These are phyloP conservation scores for Molanna angustata DNA, from an alignment of 2,888 invertebrate genomes.

Conservation along the genomic window DNA sequence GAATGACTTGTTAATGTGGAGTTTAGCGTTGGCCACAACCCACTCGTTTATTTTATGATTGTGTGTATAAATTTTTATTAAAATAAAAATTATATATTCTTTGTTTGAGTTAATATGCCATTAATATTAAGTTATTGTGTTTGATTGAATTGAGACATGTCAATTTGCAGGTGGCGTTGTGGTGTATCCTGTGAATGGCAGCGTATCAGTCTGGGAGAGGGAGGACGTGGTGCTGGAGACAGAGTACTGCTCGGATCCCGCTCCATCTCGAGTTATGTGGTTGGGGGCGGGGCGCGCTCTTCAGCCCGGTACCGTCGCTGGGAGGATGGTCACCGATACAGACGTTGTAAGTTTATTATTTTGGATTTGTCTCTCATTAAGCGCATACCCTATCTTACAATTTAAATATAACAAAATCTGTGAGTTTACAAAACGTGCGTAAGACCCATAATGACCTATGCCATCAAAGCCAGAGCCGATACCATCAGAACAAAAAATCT, in stretches of 20 bases:
- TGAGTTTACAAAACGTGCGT: no score
- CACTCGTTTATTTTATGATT: no score
- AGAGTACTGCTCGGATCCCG: constrained; percentile 17
- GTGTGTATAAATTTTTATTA: background rate
- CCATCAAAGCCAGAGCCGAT: no score
- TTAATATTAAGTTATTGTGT: no score
- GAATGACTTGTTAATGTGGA: no score
- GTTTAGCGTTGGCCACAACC: no score
- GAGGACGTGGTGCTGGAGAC: constrained; percentile 12
- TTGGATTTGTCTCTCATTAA: no score
- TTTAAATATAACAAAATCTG: no score
- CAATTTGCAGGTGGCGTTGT: constrained; percentile 8
- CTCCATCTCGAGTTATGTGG: constrained; percentile 21
- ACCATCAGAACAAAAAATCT: no score
- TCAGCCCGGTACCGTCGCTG: constrained; percentile 1
- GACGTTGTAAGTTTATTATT: constrained; percentile 8
- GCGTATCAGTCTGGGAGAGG: constrained; percentile 9
- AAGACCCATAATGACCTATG: no score
- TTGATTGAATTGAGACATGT: no score
- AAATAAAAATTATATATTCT: background rate
- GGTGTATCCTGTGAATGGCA: constrained; percentile 12
- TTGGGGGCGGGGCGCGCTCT: constrained; percentile 20
- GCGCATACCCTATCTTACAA: no score
- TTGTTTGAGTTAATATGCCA: background rate
- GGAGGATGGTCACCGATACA: constrained; percentile 14